phyloP scores from a whole-genome alignment of 2,888 invertebrate species.

The Acrocera orbiculus region DNA sequence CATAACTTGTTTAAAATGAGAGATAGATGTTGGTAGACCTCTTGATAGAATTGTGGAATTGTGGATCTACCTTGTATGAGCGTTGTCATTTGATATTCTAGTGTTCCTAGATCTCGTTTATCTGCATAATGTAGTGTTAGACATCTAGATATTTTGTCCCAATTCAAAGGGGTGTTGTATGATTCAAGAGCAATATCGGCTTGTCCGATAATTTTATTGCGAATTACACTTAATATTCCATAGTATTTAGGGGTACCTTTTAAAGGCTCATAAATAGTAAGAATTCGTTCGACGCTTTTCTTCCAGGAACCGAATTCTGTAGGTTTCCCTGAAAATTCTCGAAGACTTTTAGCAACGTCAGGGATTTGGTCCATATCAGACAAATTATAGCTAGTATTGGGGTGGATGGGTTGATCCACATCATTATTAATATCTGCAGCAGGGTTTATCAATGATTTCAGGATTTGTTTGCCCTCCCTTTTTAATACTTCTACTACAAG shows the following conservation, averaged over 20 bases:
- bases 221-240: conserved; percentile 5
- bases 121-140: conserved; percentile 9
- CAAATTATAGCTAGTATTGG: no score
- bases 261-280: conserved; percentile 6
- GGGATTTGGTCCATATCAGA: conserved; percentile 10
- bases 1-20: conserved; percentile 14
- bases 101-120: conserved; percentile 9
- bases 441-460: no score
- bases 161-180: conserved; percentile 7
- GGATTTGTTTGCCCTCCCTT: no score
- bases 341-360: conserved; percentile 6
- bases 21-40: conserved; percentile 13
- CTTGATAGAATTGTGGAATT: conserved; percentile 13
- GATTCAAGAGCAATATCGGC: conserved; percentile 4
- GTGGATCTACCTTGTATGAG: conserved; percentile 8
- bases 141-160: conserved; percentile 5
- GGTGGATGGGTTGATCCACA: no score
- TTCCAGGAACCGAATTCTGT: conserved; percentile 7
- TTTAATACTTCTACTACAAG: no score
- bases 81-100: conserved; percentile 11
- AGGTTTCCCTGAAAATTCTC: conserved; percentile 8
- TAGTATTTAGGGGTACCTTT: conserved; percentile 8
- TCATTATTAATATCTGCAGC: no score
- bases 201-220: conserved; percentile 3
- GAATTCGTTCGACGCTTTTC: conserved; percentile 10